A percentile compares a stretch with the other conserved stretches of the same genome.
Conservation (phyloP, 1,140 invertebrate species). For the Bombus turneri region DNA sequence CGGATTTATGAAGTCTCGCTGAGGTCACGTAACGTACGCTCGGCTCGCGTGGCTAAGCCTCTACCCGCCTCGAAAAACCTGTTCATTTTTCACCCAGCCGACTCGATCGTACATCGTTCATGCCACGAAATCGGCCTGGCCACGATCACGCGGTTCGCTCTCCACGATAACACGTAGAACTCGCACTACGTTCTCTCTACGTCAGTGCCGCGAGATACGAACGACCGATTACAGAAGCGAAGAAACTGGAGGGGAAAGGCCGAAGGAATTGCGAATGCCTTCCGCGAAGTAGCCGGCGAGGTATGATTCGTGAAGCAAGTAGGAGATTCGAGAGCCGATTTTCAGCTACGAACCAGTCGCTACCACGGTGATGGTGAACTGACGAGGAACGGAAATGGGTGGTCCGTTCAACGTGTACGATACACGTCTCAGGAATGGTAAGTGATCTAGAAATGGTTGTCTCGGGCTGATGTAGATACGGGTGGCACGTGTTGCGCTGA, state of each 20-base stretch:
- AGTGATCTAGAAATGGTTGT: neutral
- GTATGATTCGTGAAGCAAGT: slow-evolving; percentile 1
- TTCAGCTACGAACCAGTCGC: slow-evolving; percentile 14
- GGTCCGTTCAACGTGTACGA: neutral
- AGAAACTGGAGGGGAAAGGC: neutral
- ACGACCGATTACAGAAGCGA: slow-evolving; percentile 11
- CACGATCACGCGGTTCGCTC: slow-evolving; percentile 38
- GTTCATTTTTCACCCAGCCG: slow-evolving; percentile 59
- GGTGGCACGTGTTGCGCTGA: no score
- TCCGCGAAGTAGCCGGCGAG: slow-evolving; percentile 44
- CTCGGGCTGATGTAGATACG: neutral
- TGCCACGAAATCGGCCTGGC: slow-evolving; percentile 50
- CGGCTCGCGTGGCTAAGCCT: slow-evolving; percentile 37
- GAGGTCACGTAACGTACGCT: slow-evolving; percentile 65
- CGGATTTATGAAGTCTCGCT: slow-evolving; percentile 70
- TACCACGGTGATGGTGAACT: neutral
- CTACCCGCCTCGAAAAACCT: slow-evolving; percentile 31
- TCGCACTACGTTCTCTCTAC: slow-evolving; percentile 48
- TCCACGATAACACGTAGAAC: slow-evolving; percentile 60
- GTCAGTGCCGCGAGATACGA: slow-evolving; percentile 59
- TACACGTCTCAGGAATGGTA: slow-evolving; percentile 10
- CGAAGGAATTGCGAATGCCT: slow-evolving; percentile 61
- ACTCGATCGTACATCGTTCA: slow-evolving; percentile 53
- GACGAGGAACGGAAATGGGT: slow-evolving; percentile 21
- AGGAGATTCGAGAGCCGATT: slow-evolving; percentile 29